phyloP scores from a whole-genome alignment of 2,888 invertebrate genomes.

The Mechanitis mazaeus region DNA sequence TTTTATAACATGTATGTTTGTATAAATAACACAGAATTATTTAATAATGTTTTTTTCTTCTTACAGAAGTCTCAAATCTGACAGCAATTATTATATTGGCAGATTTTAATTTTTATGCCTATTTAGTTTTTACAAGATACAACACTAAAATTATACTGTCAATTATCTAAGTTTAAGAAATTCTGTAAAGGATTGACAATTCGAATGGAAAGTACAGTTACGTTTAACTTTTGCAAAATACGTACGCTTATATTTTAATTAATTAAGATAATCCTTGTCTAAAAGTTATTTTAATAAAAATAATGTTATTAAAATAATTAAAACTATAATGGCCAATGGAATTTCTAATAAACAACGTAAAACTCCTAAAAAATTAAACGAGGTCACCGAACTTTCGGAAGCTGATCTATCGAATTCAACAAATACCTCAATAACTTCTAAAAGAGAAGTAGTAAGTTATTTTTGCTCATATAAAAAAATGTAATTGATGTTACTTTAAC shows the following conservation, averaged over 20 bases:
- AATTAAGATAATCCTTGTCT: not conserved
- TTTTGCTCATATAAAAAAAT: slow-evolving; percentile 3
- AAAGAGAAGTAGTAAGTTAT: slow-evolving; percentile 46
- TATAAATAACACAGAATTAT: too few species aligned
- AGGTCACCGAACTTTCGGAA: slow-evolving; percentile 53
- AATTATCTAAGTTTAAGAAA: too few species aligned
- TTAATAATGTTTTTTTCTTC: too few species aligned
- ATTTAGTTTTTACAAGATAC: too few species aligned
- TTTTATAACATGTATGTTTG: too few species aligned
- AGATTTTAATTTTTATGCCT: too few species aligned
- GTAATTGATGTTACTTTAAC: not conserved
- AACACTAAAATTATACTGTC: too few species aligned
- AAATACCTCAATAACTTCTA: slow-evolving; percentile 34
- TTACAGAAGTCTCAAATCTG: too few species aligned
- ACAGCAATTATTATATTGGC: too few species aligned
- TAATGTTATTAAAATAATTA: not conserved
- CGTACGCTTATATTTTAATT: not conserved
- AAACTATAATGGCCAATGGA: slow-evolving; percentile 19
- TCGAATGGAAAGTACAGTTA: slow-evolving; percentile 13
- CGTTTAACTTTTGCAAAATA: slow-evolving; percentile 5
- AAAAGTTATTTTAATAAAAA: not conserved
- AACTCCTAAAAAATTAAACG: slow-evolving; percentile 44
- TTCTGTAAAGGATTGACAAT: not conserved
- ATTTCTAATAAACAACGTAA: slow-evolving; percentile 40
- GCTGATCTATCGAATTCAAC: slow-evolving; percentile 39